phyloP scores from a whole-genome alignment of 2,797 vertebrate species.

The Gymnoscopelus braueri region DNA sequence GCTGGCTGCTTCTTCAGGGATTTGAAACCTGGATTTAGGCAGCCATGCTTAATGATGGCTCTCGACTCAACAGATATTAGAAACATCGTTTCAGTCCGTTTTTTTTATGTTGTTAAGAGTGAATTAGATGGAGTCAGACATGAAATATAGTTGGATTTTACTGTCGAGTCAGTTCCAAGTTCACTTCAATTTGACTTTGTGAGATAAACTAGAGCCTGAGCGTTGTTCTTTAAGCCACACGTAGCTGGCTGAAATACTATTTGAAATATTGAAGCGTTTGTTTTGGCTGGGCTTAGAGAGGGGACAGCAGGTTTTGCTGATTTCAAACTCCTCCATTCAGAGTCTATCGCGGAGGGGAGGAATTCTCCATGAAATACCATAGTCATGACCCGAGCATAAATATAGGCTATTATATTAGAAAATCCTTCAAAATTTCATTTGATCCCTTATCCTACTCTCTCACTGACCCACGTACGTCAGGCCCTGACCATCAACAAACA shows the following conservation, averaged over 20 bases:
- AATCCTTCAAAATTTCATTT: neutral
- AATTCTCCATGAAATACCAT: neutral
- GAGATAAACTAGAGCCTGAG: slow-evolving; percentile 1
- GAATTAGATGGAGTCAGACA: slow-evolving; percentile 21
- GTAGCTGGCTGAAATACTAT: neutral
- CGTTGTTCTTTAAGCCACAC: neutral
- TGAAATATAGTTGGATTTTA: slow-evolving; percentile 11
- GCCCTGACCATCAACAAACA: neutral
- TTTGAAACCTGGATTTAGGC: slow-evolving; percentile 1
- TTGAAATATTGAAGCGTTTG: slow-evolving; percentile 1
- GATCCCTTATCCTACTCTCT: neutral
- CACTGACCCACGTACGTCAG: neutral
- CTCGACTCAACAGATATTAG: slow-evolving; percentile 18
- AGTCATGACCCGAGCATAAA: no score
- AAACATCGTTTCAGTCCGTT: slow-evolving; percentile 10
- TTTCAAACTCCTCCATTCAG: slow-evolving; percentile 5
- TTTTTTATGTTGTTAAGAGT: slow-evolving; percentile 18
- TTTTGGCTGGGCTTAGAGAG: slow-evolving; percentile 8
- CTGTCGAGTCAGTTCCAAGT: slow-evolving; percentile 16
- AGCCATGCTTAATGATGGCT: slow-evolving; percentile 15
- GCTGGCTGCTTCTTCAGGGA: neutral
- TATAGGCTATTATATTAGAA: neutral
- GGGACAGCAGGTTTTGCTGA: slow-evolving; percentile 11
- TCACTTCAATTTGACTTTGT: neutral
- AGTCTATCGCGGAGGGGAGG: neutral